Evolutionary conservation across 92 coral and sea anemone species (phyloP).

Genomic region (Phenganax subtilis): DNA sequence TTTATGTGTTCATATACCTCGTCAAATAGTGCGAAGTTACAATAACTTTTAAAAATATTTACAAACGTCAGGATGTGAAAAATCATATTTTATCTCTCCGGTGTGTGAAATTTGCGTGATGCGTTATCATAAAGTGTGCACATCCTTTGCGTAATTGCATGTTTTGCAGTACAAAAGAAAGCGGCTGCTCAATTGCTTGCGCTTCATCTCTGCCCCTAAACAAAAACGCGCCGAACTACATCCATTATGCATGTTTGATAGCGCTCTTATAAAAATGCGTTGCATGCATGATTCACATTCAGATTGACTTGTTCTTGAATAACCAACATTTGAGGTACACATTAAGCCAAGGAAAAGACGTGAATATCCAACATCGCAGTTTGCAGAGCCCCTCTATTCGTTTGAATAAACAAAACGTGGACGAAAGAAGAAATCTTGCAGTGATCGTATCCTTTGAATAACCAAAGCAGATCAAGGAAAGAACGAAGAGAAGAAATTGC

Average conservation of each 20-base stretch:
- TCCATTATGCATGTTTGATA: constrained; percentile 31
- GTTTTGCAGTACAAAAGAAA: constrained; percentile 2
- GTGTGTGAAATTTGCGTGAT: constrained; percentile 12
- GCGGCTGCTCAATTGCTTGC: constrained; percentile 39
- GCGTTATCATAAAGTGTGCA: neutral
- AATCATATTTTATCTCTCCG: neutral
- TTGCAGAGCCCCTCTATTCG: neutral
- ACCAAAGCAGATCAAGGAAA: no score
- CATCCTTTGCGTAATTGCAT: constrained; percentile 24
- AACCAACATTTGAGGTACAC: neutral
- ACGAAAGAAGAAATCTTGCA: no score
- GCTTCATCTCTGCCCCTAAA: neutral
- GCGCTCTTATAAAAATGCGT: constrained; percentile 34
- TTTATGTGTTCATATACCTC: neutral
- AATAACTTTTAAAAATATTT: constrained; percentile 7
- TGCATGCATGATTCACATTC: constrained; percentile 29
- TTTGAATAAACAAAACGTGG: no score
- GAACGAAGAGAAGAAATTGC: no score
- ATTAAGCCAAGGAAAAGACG: neutral
- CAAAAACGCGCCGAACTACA: constrained; percentile 14
- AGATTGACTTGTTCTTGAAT: neutral
- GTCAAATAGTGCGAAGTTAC: neutral
- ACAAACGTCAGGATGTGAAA: constrained; percentile 31
- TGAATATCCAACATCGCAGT: neutral
- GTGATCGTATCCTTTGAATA: no score